Evolutionary conservation across 2,113 vertebrate genomes (phyloP).

Genomic region (Regulus satrapa): DNA sequence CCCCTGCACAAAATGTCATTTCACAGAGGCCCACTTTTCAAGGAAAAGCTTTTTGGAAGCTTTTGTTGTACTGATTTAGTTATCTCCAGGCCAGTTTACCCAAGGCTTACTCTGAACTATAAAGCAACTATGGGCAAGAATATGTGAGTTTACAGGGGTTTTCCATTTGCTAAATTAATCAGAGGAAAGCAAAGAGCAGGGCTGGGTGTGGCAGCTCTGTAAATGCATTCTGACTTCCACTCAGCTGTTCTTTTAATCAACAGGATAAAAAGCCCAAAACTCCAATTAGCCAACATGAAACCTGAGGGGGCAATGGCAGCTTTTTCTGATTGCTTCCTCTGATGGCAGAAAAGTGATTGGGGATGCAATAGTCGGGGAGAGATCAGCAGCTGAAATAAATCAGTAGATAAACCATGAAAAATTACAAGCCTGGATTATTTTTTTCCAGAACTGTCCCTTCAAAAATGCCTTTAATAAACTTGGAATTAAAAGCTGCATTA

Average conservation of each 20-base stretch:
- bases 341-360: not conserved
- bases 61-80: not conserved
- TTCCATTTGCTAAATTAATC: constrained; percentile 65
- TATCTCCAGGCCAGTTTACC: constrained; percentile 10
- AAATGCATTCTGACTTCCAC: constrained; percentile 7
- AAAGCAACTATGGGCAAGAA: not conserved
- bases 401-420: not conserved
- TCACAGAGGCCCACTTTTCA: not conserved
- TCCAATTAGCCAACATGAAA: not conserved
- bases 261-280: constrained; percentile 14
- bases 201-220: not conserved
- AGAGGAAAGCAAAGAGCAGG: constrained; percentile 19
- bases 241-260: constrained; percentile 56
- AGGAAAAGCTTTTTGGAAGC: not conserved
- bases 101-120: not conserved
- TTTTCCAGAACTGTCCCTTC: not conserved
- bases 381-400: not conserved
- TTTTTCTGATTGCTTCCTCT: not conserved
- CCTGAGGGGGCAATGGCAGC: constrained; percentile 4
- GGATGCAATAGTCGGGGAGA: not conserved
- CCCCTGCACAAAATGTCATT: not conserved
- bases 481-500: not conserved
- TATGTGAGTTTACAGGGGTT: not conserved
- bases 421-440: not conserved
- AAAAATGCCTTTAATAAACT: not conserved